Base-by-base conservation (phyloP, 2,888 invertebrate genomes). In the Apotomis betuletana region DNA sequence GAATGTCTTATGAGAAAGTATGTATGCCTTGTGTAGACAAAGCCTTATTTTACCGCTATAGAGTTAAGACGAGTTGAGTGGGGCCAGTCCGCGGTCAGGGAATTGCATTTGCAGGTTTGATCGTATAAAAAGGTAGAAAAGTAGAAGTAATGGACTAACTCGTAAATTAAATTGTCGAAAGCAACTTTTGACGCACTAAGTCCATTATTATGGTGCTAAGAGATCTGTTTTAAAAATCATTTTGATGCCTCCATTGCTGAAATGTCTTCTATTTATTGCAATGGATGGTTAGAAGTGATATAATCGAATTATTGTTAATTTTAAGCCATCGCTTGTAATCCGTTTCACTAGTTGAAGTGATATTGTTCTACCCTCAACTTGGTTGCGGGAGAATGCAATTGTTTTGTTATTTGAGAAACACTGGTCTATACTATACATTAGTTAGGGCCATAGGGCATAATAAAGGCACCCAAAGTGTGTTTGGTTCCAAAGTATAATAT, bases 401-500 rank as follows among this genome's bases (percentile, higher is more conserved):
- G 63, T 71, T 78, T 76, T 75, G 75, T 78, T 74, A 83, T 92
- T 92, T 92, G 92, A 93, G 92, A 92, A 93, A 92, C 92, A 92
- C 92, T 93, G 92, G 87, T 91, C 92, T 89, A 79, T 74, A 79
- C 77, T 80, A 75, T 77, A 78, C 78, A 79, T 89, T 88, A 87
- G 83, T 85, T 89, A 90, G 86, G 86, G 87, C 88, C 88, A 90
- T 90, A 89, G 89, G 72, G 67, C 67, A 68, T 72, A 72, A 72
- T 71, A 67, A 88, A 86, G 86, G 87, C 87, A 90, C 86, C 91
- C 89, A 91, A 92, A 91, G 90, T 87, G 87, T 85, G 87, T 88
- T 90, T 84, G 88, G 87, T 90, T 90, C 91, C 92, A 92, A 92
- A 92, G 92, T 91, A 88, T 90, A 65, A 49, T 57, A 88, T 91